Percentiles rank a stretch among this genome's conserved stretches.
Evolutionary conservation across 2,888 invertebrate species (phyloP).

Genomic region (Magallana nippona): DNA sequence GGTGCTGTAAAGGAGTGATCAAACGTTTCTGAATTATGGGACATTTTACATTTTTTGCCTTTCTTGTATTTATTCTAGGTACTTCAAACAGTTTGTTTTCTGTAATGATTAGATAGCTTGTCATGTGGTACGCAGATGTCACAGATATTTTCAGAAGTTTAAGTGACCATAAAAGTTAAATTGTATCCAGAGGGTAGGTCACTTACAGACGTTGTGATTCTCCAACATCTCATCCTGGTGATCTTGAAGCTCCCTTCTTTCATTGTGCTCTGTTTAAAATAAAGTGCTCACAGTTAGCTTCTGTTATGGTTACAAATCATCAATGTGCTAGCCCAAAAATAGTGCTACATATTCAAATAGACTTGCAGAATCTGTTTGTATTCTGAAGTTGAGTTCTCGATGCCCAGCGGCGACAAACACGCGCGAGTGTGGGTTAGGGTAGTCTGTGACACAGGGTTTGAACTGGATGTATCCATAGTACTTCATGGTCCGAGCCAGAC

Average conservation of each 20-base stretch:
- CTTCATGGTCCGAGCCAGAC: conserved; percentile 89
- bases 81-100: too few relatives aligned
- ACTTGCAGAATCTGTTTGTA: conserved; percentile 75
- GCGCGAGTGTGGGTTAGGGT: conserved; percentile 85
- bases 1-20: too few relatives aligned
- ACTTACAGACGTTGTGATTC: conserved; percentile 88
- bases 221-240: conserved; percentile 97
- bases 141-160: not conserved
- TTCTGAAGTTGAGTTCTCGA: conserved; percentile 89
- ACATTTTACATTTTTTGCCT: too few relatives aligned
- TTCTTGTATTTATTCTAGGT: too few relatives aligned
- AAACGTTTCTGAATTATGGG: too few relatives aligned
- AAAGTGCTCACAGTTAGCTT: not conserved
- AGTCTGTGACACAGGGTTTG: conserved; percentile 87
- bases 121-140: too few relatives aligned
- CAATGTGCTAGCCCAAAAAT: not conserved
- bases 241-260: conserved; percentile 94
- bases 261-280: conserved; percentile 74
- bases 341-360: too few relatives aligned
- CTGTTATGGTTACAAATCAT: not conserved
- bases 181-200: too few relatives aligned
- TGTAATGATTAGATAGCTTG: too few relatives aligned
- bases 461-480: conserved; percentile 95
- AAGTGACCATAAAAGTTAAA: not conserved
- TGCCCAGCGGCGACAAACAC: conserved; percentile 91